Conservation (phyloP, 2,888 invertebrate genomes). For the Cheiracanthium punctorium region DNA sequence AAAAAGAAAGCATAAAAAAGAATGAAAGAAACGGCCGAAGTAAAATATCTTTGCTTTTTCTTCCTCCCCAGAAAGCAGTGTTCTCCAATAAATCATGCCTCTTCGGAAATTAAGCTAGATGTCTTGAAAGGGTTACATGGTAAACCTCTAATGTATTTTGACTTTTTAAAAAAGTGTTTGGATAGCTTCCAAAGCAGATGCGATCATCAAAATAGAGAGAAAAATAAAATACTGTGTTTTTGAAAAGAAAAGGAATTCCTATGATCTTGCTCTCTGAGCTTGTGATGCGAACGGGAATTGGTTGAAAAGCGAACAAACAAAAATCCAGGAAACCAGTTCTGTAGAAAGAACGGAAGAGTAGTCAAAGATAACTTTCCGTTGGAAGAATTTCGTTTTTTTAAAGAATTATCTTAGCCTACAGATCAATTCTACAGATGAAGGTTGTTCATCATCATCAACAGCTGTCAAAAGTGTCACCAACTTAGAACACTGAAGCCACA, state of each 20-base stretch:
- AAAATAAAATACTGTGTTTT: slow-evolving; percentile 21
- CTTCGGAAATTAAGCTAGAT: slow-evolving; percentile 28
- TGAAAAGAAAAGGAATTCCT: slow-evolving; percentile 23
- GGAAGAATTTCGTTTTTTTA: slow-evolving; percentile 48
- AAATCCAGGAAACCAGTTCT: slow-evolving; percentile 61
- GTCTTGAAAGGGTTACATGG: slow-evolving; percentile 45
- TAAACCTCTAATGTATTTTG: slow-evolving; percentile 59
- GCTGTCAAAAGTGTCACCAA: slow-evolving; percentile 69
- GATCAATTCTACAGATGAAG: slow-evolving; percentile 69
- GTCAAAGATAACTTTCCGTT: slow-evolving; percentile 36
- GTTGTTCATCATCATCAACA: slow-evolving; percentile 66
- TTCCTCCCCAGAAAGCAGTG: neutral
- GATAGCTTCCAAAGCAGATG: slow-evolving; percentile 50
- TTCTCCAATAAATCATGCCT: slow-evolving; percentile 31
- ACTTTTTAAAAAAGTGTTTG: slow-evolving; percentile 43
- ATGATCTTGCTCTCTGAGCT: neutral
- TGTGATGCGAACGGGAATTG: slow-evolving; percentile 18
- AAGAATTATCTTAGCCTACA: slow-evolving; percentile 62
- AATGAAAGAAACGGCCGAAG: neutral
- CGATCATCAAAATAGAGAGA: slow-evolving; percentile 24
- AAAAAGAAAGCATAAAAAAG: neutral
- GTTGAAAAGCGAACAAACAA: slow-evolving; percentile 40
- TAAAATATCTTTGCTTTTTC: neutral
- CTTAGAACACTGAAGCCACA: slow-evolving; percentile 56
- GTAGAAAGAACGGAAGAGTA: slow-evolving; percentile 60